A percentile compares a stretch with the other conserved stretches of the same genome.
Conservation (phyloP, 2,113 vertebrate genomes). For the Gymnobelideus leadbeateri region DNA sequence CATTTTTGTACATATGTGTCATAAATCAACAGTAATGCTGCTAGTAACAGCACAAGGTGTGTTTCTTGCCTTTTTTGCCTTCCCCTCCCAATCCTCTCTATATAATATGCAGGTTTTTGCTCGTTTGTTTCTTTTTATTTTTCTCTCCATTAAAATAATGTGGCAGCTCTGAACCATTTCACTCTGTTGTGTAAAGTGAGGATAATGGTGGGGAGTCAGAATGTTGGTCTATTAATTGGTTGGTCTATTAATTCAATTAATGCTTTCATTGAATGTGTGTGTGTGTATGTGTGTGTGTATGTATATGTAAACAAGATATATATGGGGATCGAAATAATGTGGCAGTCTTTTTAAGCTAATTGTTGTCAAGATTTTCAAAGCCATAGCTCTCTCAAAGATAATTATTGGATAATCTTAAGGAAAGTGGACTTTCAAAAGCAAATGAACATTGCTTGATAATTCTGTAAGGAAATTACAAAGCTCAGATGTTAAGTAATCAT, state of each 20-base stretch:
- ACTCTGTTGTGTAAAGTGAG: neutral
- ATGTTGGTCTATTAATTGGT: too few species aligned
- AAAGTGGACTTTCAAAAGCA: slow-evolving; percentile 12
- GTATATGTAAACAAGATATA: neutral
- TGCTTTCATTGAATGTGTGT: too few species aligned
- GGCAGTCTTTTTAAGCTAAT: slow-evolving; percentile 14
- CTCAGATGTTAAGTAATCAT: neutral
- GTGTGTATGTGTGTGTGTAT: neutral
- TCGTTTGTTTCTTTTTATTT: neutral
- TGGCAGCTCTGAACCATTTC: neutral
- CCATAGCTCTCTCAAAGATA: slow-evolving; percentile 35
- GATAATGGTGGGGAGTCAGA: neutral
- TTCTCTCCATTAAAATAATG: neutral
- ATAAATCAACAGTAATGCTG: neutral
- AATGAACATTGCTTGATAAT: slow-evolving; percentile 30
- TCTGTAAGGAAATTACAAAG: slow-evolving; percentile 17
- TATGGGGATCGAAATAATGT: slow-evolving; percentile 33
- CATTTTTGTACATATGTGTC: neutral
- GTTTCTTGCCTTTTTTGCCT: neutral
- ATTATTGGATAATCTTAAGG: neutral
- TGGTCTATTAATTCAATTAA: too few species aligned
- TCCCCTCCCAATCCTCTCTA: neutral
- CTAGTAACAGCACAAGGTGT: neutral
- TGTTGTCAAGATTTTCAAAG: slow-evolving; percentile 18
- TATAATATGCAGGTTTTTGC: neutral